These are phyloP conservation scores for Nothoprocta perdicaria DNA, from an alignment of 2,113 vertebrate genomes.

Conservation along the genomic window DNA sequence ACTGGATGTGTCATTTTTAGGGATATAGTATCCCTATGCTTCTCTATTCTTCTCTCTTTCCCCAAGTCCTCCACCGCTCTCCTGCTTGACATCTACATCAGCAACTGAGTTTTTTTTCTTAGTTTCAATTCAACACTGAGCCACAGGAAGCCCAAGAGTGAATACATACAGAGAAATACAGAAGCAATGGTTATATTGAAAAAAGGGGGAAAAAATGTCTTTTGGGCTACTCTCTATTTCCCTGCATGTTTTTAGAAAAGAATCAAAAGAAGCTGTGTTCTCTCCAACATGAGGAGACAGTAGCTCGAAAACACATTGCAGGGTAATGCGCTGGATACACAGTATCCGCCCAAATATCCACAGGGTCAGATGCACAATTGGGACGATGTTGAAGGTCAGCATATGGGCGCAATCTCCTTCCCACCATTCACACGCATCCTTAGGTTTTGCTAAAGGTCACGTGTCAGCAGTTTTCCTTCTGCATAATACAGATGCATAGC, in stretches of 20 bases:
- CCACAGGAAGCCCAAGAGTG: background rate
- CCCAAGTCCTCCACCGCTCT: background rate
- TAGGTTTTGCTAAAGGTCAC: background rate
- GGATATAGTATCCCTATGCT: background rate
- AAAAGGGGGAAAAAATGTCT: no score
- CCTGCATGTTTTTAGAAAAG: background rate
- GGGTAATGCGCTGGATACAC: background rate
- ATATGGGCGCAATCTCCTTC: background rate
- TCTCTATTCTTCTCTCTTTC: background rate
- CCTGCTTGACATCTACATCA: background rate
- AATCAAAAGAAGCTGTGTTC: background rate
- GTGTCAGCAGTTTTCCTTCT: background rate
- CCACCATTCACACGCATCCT: background rate
- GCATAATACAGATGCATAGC: background rate
- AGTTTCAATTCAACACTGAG: background rate
- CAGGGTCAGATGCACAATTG: background rate
- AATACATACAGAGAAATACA: background rate
- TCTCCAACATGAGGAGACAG: background rate
- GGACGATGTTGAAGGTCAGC: accelerated
- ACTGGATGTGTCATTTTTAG: background rate
- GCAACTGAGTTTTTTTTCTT: background rate
- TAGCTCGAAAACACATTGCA: background rate
- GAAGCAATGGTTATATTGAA: no score
- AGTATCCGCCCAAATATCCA: background rate
- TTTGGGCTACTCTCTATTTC: background rate